A percentile compares a stretch with the other conserved stretches of the same genome.
These are phyloP conservation scores for Temnothorax ravouxi DNA, from an alignment of 2,888 invertebrate species.

Conservation along the genomic window DNA sequence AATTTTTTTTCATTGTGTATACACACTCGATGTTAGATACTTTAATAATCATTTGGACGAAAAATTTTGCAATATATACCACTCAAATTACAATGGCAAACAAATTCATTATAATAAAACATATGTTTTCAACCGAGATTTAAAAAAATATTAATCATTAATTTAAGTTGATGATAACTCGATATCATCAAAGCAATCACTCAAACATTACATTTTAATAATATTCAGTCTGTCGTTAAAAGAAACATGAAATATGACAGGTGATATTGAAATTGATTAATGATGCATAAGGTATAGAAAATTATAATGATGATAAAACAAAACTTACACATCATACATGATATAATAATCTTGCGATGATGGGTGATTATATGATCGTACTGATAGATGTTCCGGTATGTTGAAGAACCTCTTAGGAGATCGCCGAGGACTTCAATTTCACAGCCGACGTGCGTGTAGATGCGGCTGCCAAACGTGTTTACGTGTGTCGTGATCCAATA, in stretches of 20 bases:
- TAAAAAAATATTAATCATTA: background rate
- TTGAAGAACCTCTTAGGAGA: conserved; percentile 10
- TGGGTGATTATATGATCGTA: background rate
- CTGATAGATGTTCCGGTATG: conserved; percentile 14
- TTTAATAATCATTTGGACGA: background rate
- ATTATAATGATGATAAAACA: conserved; percentile 5
- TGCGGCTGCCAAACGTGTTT: conserved; percentile 11
- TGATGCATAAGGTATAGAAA: background rate
- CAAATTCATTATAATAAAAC: background rate
- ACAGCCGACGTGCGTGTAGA: background rate
- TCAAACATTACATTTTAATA: background rate
- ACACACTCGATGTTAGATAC: background rate
- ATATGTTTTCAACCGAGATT: background rate
- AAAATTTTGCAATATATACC: background rate
- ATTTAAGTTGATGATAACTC: background rate
- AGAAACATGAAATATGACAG: background rate
- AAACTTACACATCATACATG: background rate
- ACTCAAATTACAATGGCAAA: background rate
- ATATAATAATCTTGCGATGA: conserved; percentile 5
- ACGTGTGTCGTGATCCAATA: conserved; percentile 22
- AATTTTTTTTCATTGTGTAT: background rate
- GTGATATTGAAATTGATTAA: background rate
- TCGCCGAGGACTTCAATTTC: background rate
- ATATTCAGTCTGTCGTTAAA: background rate
- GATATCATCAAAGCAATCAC: background rate